Percentiles rank a stretch among this genome's conserved stretches.
These are phyloP conservation scores for Marcusenius ussheri DNA, from an alignment of 2,113 vertebrate species.

Conservation along the genomic window DNA sequence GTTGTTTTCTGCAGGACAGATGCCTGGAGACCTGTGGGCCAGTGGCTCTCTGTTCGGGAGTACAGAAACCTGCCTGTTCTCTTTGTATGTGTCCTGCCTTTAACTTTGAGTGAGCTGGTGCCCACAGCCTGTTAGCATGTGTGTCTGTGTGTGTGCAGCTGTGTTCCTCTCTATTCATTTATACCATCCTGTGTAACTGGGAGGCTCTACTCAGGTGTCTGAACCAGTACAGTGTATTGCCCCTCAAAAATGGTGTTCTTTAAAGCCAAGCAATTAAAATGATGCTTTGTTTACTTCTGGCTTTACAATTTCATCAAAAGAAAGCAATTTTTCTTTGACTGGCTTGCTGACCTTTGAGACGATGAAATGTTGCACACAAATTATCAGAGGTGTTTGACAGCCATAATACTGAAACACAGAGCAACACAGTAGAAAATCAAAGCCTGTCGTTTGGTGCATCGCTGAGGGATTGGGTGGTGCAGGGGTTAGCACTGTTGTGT, in stretches of 20 bases:
- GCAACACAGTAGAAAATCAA: not conserved
- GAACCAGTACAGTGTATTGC: not conserved
- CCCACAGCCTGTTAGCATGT: not conserved
- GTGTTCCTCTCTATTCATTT: not conserved
- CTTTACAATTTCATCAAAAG: not conserved
- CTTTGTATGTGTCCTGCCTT: not conserved
- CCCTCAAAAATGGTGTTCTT: not conserved
- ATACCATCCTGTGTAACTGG: not conserved
- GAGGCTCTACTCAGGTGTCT: not conserved
- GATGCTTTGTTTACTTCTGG: not conserved
- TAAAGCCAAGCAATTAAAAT: not conserved
- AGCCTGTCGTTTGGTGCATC: not conserved
- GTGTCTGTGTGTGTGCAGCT: not conserved
- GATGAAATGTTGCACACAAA: not conserved
- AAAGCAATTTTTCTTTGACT: not conserved
- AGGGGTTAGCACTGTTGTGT: not conserved
- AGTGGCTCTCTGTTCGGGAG: not conserved
- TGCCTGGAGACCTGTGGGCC: not conserved
- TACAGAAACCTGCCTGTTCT: not conserved
- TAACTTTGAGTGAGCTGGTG: not conserved
- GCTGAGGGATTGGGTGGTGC: not conserved
- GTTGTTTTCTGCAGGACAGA: not conserved
- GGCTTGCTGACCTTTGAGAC: not conserved
- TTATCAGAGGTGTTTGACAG: not conserved
- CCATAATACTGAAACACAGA: not conserved